Percentiles rank a stretch among this genome's conserved stretches.
These are phyloP conservation scores for Drosophila putrida DNA, from an alignment of 2,888 invertebrate species.

Conservation along the genomic window DNA sequence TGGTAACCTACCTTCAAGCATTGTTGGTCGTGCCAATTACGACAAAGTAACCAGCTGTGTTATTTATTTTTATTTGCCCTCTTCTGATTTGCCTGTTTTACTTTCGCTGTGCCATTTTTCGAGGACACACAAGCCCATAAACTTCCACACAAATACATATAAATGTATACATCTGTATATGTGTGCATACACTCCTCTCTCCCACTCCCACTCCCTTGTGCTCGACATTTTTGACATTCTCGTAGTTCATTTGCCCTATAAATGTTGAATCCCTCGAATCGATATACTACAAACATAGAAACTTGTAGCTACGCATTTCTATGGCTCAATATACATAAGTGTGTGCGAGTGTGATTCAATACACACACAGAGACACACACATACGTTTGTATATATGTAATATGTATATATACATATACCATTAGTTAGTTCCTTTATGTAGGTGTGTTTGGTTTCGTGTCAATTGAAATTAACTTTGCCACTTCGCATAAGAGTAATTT, in stretches of 20 bases:
- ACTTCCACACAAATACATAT: conserved; percentile 19
- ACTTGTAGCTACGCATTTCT: conserved; percentile 36
- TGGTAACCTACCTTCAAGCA: not conserved
- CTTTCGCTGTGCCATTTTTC: conserved; percentile 53
- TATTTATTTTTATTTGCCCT: conserved; percentile 77
- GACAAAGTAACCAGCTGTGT: conserved; percentile 72
- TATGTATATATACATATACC: not conserved
- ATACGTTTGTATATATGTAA: not conserved
- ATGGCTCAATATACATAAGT: conserved; percentile 8
- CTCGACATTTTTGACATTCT: conserved; percentile 46
- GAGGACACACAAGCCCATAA: conserved; percentile 56
- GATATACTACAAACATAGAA: conserved; percentile 53
- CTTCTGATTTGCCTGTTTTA: conserved; percentile 61
- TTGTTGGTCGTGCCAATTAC: conserved; percentile 70
- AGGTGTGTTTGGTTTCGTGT: conserved; percentile 79
- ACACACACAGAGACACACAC: not conserved
- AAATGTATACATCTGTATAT: conserved; percentile 8
- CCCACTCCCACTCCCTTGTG: not conserved
- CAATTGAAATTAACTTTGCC: conserved; percentile 80
- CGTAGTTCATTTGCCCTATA: conserved; percentile 72
- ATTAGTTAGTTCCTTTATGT: conserved; percentile 25
- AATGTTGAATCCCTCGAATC: conserved; percentile 72
- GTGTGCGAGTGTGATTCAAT: conserved; percentile 1
- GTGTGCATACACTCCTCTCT: not conserved
- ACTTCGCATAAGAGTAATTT: conserved; percentile 80